These are phyloP conservation scores for Baronia brevicornis DNA, from an alignment of 2,888 invertebrate genomes.

Conservation along the genomic window DNA sequence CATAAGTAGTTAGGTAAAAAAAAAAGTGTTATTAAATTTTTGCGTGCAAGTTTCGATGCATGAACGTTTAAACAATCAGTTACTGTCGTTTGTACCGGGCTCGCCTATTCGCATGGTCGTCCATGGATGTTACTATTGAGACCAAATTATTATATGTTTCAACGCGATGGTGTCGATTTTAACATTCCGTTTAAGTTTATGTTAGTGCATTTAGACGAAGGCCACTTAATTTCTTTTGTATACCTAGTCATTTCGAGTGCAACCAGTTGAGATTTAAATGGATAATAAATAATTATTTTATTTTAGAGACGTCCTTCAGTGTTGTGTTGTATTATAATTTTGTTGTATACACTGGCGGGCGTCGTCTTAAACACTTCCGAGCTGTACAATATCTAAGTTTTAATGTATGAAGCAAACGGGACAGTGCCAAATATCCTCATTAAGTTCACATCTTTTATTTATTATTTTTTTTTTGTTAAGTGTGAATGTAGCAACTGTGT, in stretches of 20 bases:
- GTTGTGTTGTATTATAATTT: constrained; percentile 63
- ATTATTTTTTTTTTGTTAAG: constrained; percentile 55
- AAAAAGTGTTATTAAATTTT: constrained; percentile 56
- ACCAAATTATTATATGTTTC: constrained; percentile 74
- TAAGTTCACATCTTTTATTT: constrained; percentile 59
- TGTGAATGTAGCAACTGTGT: constrained; percentile 73
- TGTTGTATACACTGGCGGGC: constrained; percentile 40
- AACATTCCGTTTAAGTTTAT: constrained; percentile 67
- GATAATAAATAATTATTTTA: constrained; percentile 51
- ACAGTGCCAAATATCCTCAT: constrained; percentile 75
- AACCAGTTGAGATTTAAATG: constrained; percentile 70
- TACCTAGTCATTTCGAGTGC: constrained; percentile 75
- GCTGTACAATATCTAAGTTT: constrained; percentile 23
- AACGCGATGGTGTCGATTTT: constrained; percentile 72
- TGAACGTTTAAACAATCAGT: constrained; percentile 58
- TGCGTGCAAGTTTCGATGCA: constrained; percentile 58
- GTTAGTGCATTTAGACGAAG: constrained; percentile 62
- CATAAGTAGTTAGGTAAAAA: constrained; percentile 75
- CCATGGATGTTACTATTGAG: constrained; percentile 71
- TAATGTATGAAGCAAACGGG: constrained; percentile 45
- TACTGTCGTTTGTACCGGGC: constrained; percentile 52
- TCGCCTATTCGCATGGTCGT: too few species aligned
- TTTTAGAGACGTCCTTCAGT: constrained; percentile 30
- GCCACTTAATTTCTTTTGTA: constrained; percentile 69
- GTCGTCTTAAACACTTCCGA: constrained; percentile 30